phyloP scores from a whole-genome alignment of 2,113 vertebrate genomes.

The Calonectris borealis region DNA sequence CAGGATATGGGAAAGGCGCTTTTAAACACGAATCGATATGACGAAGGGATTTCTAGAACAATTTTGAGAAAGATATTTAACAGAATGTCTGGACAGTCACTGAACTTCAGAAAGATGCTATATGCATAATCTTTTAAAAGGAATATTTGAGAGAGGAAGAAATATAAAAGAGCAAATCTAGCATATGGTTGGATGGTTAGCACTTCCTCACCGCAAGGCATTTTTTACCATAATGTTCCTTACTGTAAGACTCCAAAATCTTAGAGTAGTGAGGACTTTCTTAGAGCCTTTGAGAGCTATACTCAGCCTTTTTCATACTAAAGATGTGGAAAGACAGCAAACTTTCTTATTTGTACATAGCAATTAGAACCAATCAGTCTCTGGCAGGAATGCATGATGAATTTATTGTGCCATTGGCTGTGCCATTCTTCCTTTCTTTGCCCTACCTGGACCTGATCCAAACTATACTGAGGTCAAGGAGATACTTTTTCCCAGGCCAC shows the following conservation, averaged over 20 bases:
- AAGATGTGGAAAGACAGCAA: neutral
- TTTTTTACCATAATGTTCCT: neutral
- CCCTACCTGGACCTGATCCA: neutral
- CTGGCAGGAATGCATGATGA: neutral
- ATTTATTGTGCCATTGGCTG: neutral
- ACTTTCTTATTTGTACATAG: neutral
- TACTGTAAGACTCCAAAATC: neutral
- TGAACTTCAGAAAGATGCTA: neutral
- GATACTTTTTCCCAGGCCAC: neutral
- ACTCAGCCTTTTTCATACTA: neutral
- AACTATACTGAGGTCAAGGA: neutral
- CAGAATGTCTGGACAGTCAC: neutral
- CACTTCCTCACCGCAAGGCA: neutral
- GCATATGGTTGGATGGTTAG: conserved; percentile 27
- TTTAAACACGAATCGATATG: neutral
- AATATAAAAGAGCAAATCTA: conserved; percentile 38
- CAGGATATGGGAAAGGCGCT: neutral
- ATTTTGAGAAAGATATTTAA: neutral
- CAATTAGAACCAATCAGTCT: neutral
- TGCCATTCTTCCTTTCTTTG: neutral
- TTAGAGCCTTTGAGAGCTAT: neutral
- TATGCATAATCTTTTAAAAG: conserved; percentile 2
- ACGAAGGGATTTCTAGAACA: neutral
- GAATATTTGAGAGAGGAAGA: neutral
- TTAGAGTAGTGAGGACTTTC: neutral